Percentiles rank a stretch among this genome's conserved stretches.
phyloP scores from a whole-genome alignment of 2,888 invertebrate genomes.

The Aradus depressus region DNA sequence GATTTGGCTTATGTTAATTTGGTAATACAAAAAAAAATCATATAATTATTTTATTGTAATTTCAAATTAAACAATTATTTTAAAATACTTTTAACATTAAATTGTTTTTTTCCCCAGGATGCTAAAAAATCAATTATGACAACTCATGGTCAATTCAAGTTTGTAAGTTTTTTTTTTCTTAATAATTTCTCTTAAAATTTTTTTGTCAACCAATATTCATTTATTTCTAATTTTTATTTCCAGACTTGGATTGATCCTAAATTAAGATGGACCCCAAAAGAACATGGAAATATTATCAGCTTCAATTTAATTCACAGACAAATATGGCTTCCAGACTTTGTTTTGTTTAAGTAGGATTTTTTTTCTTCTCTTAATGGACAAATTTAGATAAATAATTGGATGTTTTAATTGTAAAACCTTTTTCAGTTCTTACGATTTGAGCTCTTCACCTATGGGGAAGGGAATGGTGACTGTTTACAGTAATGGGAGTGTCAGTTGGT shows the following conservation, averaged over 20 bases:
- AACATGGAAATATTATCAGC: conserved; percentile 43
- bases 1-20: conserved; percentile 31
- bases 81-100: too few relatives aligned
- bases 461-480: conserved; percentile 32
- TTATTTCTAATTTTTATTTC: conserved; percentile 29
- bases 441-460: conserved; percentile 32
- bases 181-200: conserved; percentile 12
- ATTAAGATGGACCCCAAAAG: conserved; percentile 47
- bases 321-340: conserved; percentile 49
- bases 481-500: conserved; percentile 37
- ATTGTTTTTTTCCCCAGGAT: conserved; percentile 34
- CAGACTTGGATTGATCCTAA: conserved; percentile 53
- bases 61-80: background rate
- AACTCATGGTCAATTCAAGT: conserved; percentile 36
- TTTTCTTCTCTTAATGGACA: conserved; percentile 3
- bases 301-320: conserved; percentile 44
- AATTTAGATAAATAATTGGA: conserved; percentile 6
- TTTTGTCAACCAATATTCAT: background rate
- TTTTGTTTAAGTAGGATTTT: conserved; percentile 38
- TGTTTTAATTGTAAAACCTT: background rate
- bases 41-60: too few relatives aligned
- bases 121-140: conserved; percentile 34
- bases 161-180: conserved; percentile 36
- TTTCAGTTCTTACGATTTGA: conserved; percentile 34
- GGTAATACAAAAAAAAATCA: conserved; percentile 37